These are phyloP conservation scores for Leptinotarsa peninsularis DNA, from an alignment of 2,888 invertebrate species.

Conservation along the genomic window DNA sequence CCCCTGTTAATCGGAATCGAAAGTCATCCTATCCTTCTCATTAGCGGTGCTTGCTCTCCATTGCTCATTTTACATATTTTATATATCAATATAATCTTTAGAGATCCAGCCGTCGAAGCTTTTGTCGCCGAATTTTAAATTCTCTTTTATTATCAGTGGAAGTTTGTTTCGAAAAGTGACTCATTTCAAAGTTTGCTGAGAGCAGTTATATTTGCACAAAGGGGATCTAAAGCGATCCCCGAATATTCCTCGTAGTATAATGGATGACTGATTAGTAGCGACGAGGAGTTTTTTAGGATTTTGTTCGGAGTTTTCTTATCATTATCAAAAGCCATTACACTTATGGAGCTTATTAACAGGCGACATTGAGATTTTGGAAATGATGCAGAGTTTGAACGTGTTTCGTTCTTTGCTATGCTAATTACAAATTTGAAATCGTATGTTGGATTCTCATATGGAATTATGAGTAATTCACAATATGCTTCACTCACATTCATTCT, in stretches of 20 bases:
- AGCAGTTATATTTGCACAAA: conserved; percentile 50
- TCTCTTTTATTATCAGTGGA: conserved; percentile 48
- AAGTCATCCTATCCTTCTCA: conserved; percentile 34
- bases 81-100: conserved; percentile 50
- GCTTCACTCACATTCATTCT: no score
- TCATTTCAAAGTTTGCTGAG: conserved; percentile 49
- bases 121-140: conserved; percentile 50
- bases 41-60: conserved; percentile 44
- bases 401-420: not conserved
- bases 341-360: not conserved
- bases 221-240: conserved; percentile 44
- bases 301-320: conserved; percentile 33
- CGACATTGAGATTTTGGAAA: not conserved
- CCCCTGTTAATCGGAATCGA: not conserved
- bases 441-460: no score
- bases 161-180: conserved; percentile 48
- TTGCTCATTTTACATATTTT: conserved; percentile 49
- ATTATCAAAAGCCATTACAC: not conserved
- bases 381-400: not conserved
- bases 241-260: conserved; percentile 41
- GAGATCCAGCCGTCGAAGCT: conserved; percentile 42
- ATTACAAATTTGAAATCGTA: no score
- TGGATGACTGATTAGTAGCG: conserved; percentile 42
- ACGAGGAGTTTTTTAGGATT: conserved; percentile 30
- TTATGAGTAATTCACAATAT: no score